A percentile compares a stretch with the other conserved stretches of the same genome.
These are phyloP conservation scores for Botia kubotai DNA, from an alignment of 2,797 vertebrate species.

Conservation along the genomic window DNA sequence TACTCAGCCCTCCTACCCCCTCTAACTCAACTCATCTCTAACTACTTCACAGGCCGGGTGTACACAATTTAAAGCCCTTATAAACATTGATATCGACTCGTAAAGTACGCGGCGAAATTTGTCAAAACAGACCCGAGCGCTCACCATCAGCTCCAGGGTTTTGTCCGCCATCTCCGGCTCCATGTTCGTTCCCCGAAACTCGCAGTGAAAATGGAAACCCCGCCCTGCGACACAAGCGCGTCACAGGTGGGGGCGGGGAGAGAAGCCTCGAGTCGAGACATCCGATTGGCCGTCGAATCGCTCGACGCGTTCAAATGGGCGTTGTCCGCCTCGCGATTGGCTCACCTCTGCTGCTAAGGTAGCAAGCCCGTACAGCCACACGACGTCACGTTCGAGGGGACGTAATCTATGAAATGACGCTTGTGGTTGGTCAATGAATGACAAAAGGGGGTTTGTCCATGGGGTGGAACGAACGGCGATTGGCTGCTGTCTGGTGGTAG, in stretches of 20 bases:
- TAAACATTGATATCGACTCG: neutral
- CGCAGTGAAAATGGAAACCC: conserved; percentile 69
- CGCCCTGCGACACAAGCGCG: conserved; percentile 60
- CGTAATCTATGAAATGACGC: conserved; percentile 1
- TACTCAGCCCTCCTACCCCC: conserved; percentile 35
- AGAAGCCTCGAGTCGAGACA: neutral
- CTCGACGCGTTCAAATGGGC: conserved; percentile 23
- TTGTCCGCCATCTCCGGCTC: conserved; percentile 84
- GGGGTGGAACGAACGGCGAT: conserved; percentile 22
- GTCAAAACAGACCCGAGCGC: conserved; percentile 44
- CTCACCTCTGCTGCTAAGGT: conserved; percentile 43
- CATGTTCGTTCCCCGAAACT: conserved; percentile 70
- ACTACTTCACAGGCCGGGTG: conserved; percentile 2
- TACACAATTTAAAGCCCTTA: neutral
- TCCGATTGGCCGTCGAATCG: conserved; percentile 14
- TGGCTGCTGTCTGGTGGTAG: conserved; percentile 28
- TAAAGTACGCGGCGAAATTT: neutral
- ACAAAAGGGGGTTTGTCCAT: conserved; percentile 41
- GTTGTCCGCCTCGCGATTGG: conserved; percentile 38
- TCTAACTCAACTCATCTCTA: conserved; percentile 26
- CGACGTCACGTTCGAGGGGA: conserved; percentile 57
- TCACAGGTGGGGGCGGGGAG: conserved; percentile 20
- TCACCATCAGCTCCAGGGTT: conserved; percentile 86
- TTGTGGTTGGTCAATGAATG: conserved; percentile 42
- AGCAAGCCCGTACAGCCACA: conserved; percentile 15